Percentiles rank a stretch among this genome's conserved stretches.
phyloP scores from a whole-genome alignment of 2,888 invertebrate genomes.

The Sicus ferrugineus region DNA sequence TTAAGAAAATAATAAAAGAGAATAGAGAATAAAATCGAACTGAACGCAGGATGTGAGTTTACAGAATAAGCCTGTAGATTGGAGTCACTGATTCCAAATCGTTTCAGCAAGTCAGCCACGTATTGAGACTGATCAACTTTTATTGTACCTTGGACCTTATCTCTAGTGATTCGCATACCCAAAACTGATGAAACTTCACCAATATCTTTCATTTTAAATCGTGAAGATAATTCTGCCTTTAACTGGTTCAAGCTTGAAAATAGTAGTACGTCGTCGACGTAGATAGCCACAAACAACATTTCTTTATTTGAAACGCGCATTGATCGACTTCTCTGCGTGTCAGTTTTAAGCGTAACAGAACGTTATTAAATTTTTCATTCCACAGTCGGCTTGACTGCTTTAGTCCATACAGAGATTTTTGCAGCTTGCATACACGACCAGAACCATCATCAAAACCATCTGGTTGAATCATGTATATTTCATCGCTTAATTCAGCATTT shows the following conservation, averaged over 20 bases:
- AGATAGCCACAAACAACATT: constrained; percentile 43
- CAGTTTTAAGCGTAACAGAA: constrained; percentile 33
- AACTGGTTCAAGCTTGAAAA: constrained; percentile 34
- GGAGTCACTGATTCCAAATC: constrained; percentile 36
- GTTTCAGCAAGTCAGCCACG: constrained; percentile 31
- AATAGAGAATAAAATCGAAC: no score
- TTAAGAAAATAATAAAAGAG: no score
- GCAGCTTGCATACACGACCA: constrained; percentile 23
- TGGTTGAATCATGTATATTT: constrained; percentile 41
- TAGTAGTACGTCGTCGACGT: constrained; percentile 44
- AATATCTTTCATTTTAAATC: constrained; percentile 42
- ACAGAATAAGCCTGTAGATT: no score
- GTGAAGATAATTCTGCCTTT: constrained; percentile 33
- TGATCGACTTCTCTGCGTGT: constrained; percentile 35
- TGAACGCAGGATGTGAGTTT: no score
- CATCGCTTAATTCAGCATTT: constrained; percentile 35
- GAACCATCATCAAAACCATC: constrained; percentile 39
- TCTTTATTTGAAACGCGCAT: constrained; percentile 16
- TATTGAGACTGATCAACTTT: constrained; percentile 42
- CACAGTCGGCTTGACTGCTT: constrained; percentile 37
- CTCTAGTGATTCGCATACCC: constrained; percentile 38
- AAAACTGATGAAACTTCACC: constrained; percentile 39
- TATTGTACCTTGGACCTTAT: constrained; percentile 25
- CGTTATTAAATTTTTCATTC: constrained; percentile 36
- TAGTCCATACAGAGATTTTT: constrained; percentile 33